Percentiles rank a stretch among this genome's conserved stretches.
phyloP scores from a whole-genome alignment of 2,888 invertebrate species.

The Coelogynopora nodosa region DNA sequence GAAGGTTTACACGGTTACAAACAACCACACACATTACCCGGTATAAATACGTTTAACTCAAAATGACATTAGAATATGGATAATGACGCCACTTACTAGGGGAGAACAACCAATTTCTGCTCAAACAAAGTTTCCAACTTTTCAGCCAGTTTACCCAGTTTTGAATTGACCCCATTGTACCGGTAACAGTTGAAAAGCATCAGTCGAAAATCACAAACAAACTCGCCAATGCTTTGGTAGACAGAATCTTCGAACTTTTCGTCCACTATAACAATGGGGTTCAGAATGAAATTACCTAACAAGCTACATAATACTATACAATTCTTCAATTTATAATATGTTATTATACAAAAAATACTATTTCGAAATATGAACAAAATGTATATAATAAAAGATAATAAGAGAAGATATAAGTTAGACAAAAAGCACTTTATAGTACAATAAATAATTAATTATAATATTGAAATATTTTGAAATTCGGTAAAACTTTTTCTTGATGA shows the following conservation, averaged over 20 bases:
- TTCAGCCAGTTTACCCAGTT: constrained; percentile 62
- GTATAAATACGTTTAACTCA: no score
- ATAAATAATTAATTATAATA: no score
- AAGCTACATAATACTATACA: neutral
- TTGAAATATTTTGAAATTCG: no score
- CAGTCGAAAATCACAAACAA: constrained; percentile 63
- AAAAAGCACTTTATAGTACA: no score
- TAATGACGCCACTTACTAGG: constrained; percentile 60
- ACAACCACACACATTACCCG: no score
- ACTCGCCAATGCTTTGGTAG: constrained; percentile 62
- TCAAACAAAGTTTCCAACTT: constrained; percentile 63
- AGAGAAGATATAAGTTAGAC: no score
- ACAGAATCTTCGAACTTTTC: constrained; percentile 57
- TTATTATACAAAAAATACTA: neutral
- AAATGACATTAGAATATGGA: neutral
- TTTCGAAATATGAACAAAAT: neutral
- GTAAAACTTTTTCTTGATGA: no score
- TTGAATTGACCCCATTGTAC: constrained; percentile 63
- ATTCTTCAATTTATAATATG: neutral
- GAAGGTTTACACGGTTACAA: no score
- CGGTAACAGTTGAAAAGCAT: constrained; percentile 65
- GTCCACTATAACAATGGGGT: constrained; percentile 55
- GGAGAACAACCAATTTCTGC: constrained; percentile 62
- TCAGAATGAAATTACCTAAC: constrained; percentile 20
- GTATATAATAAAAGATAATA: no score